A percentile compares a stretch with the other conserved stretches of the same genome.
Conservation (phyloP, 2,797 vertebrate genomes). For the Buphagus erythrorhynchus region DNA sequence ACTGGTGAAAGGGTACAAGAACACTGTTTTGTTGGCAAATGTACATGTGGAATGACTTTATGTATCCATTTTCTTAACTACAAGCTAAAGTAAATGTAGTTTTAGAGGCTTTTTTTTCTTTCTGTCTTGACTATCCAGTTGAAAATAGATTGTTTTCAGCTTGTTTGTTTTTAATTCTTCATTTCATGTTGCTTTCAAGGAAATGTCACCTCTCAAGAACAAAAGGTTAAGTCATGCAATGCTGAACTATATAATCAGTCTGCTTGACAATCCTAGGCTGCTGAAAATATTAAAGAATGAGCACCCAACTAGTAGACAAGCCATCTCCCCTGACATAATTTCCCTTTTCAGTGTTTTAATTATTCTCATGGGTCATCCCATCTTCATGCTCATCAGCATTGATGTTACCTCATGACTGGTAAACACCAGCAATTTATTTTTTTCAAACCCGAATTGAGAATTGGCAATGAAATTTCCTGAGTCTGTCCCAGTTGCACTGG, state of each 20-base stretch:
- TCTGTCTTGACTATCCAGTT: background rate
- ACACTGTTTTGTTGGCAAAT: background rate
- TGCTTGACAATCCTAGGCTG: background rate
- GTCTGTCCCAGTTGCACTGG: background rate
- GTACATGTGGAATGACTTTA: background rate
- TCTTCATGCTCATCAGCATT: background rate
- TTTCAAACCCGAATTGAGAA: background rate
- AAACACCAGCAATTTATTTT: background rate
- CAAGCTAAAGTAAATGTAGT: background rate
- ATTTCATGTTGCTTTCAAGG: conserved; percentile 27
- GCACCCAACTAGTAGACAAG: background rate
- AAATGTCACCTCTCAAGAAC: conserved; percentile 25
- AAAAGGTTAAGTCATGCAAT: conserved; percentile 17
- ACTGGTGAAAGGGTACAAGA: background rate
- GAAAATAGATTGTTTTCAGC: background rate
- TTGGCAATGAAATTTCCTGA: background rate
- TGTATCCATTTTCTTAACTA: background rate
- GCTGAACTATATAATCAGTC: background rate
- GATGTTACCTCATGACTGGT: background rate
- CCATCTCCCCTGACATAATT: background rate
- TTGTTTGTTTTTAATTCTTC: conserved; percentile 27
- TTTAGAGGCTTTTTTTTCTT: background rate
- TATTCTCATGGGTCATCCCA: background rate
- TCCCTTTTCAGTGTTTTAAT: conserved; percentile 6
- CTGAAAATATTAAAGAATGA: background rate